Base-by-base conservation (phyloP, 2,113 vertebrate genomes). In the Nibea coibor region DNA sequence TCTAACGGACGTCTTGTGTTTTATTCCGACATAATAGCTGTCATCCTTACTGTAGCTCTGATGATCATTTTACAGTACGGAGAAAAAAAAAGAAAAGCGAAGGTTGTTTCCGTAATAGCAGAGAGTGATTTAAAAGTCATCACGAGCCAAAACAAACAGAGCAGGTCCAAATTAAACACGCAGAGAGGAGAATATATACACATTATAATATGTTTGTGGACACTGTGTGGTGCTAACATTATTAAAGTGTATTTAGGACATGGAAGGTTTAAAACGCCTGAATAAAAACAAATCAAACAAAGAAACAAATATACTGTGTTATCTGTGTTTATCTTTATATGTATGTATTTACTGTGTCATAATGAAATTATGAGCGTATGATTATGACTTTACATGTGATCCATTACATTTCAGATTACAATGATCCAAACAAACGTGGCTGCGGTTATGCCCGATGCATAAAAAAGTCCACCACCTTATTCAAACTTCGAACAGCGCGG, bases 121-220 rank as follows among this genome's bases (percentile, higher is more conserved):
- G 26, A 51, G 66, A 45, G 57, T 20, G 51, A 77, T 86, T 81
- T 77, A 61, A 82, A 82, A 70, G 24, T 64, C 68, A 47, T 78
- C 62, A 68, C 47, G 64, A 66, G 75, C 61, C 22, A 63, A 42
- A 81, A 82, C 59, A 71, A 72, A 85, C 68, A 58, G 22, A 76
- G 57, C 47, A 56, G 68, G 10, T 82, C 76, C 43, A 62, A 28
- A 63, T 22, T 24, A 24, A 64, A 80, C 59, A 70, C 7, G 51
- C 28, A 59, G 53, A 51, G 45, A 70, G 35, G 43, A 72, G 62
- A 45, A 31, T 45, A 26, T 45, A 26, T 63, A 39, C 11, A 54
- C 7, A 42, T 47, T 14, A n/a, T 12, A 54, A 11, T 51, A 39
- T 9, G 17, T 12, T 24, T 68, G 14, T 68, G 43, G 16, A 57